Evolutionary conservation across 2,797 vertebrate species (phyloP).

Genomic region (Manis crassicaudata): DNA sequence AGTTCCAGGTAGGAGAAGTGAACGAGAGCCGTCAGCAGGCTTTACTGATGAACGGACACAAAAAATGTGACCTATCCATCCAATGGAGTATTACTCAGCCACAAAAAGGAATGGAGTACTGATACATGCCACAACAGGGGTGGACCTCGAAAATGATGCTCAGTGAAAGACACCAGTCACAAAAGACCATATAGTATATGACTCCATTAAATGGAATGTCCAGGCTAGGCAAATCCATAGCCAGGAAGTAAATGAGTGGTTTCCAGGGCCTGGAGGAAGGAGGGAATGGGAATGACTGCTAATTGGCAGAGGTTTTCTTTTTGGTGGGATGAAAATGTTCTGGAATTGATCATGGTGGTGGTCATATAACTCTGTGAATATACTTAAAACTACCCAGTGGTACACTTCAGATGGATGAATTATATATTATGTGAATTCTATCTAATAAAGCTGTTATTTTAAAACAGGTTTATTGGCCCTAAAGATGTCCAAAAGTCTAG

Average conservation of each 20-base stretch:
- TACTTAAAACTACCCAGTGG: background rate
- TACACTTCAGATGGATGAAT: background rate
- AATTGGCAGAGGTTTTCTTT: background rate
- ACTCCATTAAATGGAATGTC: background rate
- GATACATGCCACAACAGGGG: background rate
- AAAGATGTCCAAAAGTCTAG: background rate
- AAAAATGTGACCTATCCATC: background rate
- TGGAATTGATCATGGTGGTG: background rate
- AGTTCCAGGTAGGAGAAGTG: background rate
- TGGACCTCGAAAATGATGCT: background rate
- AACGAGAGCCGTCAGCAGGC: background rate
- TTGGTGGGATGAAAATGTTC: background rate
- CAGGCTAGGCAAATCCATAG: background rate
- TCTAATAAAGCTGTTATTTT: background rate
- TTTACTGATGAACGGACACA: background rate
- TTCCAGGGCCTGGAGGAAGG: background rate
- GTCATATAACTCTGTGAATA: background rate
- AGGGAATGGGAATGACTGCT: background rate
- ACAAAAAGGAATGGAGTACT: background rate
- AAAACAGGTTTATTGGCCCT: background rate
- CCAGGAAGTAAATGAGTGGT: background rate
- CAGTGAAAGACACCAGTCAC: background rate
- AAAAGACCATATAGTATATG: background rate
- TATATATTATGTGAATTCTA: background rate
- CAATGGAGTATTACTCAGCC: background rate